Evolutionary conservation across 2,888 invertebrate genomes (phyloP).

Genomic region (Drosophila koepferae): DNA sequence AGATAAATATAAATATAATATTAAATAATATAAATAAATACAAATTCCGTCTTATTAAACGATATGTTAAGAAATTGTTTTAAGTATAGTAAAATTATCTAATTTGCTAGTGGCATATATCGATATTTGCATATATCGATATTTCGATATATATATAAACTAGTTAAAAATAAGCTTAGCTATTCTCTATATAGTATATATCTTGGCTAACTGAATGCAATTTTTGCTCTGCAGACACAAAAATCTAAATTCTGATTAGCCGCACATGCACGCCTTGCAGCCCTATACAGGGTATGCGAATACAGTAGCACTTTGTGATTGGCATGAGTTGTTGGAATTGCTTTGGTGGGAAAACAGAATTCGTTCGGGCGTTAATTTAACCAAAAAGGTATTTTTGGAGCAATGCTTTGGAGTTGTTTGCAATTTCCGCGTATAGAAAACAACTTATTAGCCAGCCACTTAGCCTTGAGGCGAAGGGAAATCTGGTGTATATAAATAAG

Average conservation of each 20-base stretch:
- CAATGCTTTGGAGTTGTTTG: constrained; percentile 38
- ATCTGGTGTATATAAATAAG: constrained; percentile 9
- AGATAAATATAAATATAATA: too few relatives aligned
- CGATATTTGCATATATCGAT: too few relatives aligned
- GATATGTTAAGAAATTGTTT: neutral
- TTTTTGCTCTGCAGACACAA: neutral
- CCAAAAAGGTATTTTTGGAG: constrained; percentile 20
- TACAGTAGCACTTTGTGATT: constrained; percentile 52
- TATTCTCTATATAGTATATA: neutral
- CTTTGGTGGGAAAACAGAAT: constrained; percentile 65
- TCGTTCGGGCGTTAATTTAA: constrained; percentile 71
- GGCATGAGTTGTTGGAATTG: constrained; percentile 40
- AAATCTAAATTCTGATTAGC: neutral
- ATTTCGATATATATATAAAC: too few relatives aligned
- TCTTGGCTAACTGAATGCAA: neutral
- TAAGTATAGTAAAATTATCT: neutral
- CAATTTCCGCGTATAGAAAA: constrained; percentile 68
- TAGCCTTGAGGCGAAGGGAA: constrained; percentile 70
- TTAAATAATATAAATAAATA: too few relatives aligned
- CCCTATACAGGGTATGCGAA: constrained; percentile 17
- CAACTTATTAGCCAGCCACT: constrained; percentile 51
- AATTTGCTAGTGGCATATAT: too few relatives aligned
- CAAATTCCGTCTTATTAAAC: too few relatives aligned
- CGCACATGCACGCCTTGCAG: neutral
- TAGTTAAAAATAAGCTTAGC: too few relatives aligned